Evolutionary conservation across 2,888 invertebrate species (phyloP), one percentile per base, ranked within the genome.

Genomic region (Rhagium mordax): DNA sequence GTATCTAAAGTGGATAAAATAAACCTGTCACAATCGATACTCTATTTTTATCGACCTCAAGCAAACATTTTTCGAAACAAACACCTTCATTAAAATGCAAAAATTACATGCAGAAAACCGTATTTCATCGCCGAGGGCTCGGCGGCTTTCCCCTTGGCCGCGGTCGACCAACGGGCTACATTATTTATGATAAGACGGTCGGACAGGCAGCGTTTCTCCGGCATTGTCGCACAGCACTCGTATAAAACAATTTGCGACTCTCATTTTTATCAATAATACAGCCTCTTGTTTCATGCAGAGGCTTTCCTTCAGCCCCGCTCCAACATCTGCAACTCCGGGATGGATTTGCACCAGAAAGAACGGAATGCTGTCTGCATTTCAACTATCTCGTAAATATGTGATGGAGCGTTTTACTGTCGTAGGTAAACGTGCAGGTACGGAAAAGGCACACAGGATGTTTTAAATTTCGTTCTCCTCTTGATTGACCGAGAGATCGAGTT

Each of bases 181-280:
- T 86, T 85, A 85, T 86, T 86, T 84, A 86, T 83, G 83, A 81
- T 83, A 83, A 84, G 84, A 83, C 80, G 79, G 82, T 77, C 81
- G 33, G 20, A 29, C 65, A 6, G 29, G 53, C 68, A 57, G 70
- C 66, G 70, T 71, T 74, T 71, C 70, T 75, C 78, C 76, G 75
- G 78, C 81, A 79, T 80, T 82, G 84, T 84, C 84, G 83, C 84
- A 82, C 81, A 81, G 81, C 83, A 85, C 84, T 85, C 86, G 85
- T 86, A 86, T 86, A 86, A 86, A 86, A 86, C 86, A 86, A 86
- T 86, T 86, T 86, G 86, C 84, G 83, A 83, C 83, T 83, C 84
- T 85, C 86, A 85, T 86, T 86, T 86, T 86, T 86, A 86, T 86
- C 85, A 86, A 86, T 86, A 86, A 86, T 86, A 84, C 82, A 86